Percentiles rank a stretch among this genome's conserved stretches.
phyloP scores from a whole-genome alignment of 35 echinoderm and acorn worm species.

The Eucidaris tribuloides region DNA sequence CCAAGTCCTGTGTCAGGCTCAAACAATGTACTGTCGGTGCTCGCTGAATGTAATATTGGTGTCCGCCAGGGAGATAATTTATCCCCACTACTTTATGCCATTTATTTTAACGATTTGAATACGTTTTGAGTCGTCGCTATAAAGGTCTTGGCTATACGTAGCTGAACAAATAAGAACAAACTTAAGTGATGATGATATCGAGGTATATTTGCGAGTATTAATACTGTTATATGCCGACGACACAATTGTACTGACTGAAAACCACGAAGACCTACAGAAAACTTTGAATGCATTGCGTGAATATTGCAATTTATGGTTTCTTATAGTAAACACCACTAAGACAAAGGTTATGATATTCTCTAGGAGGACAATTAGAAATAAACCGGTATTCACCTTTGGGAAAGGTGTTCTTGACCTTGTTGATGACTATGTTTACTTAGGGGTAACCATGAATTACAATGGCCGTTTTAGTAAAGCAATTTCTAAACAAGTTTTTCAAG shows the following conservation, averaged over 20 bases:
- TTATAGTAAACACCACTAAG: background rate
- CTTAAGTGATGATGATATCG: conserved; percentile 3
- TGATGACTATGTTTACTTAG: conserved; percentile 18
- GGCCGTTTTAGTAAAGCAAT: conserved; percentile 17
- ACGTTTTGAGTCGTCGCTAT: background rate
- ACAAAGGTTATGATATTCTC: conserved; percentile 32
- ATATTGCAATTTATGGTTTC: conserved; percentile 30
- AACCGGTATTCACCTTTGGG: background rate
- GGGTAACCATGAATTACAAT: conserved; percentile 13
- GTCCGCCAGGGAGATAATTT: background rate
- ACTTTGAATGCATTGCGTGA: conserved; percentile 28
- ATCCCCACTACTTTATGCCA: background rate
- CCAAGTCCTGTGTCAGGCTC: background rate
- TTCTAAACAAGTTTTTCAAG: background rate
- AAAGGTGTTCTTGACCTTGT: background rate
- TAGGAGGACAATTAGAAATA: conserved; percentile 42
- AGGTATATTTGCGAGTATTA: background rate
- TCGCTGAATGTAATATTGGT: background rate
- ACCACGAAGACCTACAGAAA: conserved; percentile 6
- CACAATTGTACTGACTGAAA: conserved; percentile 34
- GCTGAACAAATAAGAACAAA: background rate
- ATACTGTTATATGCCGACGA: conserved; percentile 32
- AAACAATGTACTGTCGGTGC: background rate
- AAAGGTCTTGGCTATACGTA: background rate
- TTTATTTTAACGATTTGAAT: conserved; percentile 4